Percentiles rank a stretch among this genome's conserved stretches.
Evolutionary conservation across 1,140 invertebrate genomes (phyloP).

Genomic region (Cydia splendana): DNA sequence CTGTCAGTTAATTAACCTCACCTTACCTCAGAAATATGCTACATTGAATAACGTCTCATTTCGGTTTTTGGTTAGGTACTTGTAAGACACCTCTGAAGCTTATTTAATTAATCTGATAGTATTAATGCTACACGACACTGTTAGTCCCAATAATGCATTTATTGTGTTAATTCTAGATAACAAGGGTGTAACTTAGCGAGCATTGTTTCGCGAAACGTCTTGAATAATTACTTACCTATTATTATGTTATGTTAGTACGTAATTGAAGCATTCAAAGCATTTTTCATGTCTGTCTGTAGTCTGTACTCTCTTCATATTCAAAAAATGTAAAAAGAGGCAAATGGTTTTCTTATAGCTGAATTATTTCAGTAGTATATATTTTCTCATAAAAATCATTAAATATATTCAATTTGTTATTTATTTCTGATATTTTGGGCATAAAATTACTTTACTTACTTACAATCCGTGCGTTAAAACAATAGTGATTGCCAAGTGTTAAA

Average conservation of each 20-base stretch:
- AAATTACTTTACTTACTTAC: no score
- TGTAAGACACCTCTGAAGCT: not conserved
- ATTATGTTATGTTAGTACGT: not conserved
- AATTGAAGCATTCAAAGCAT: no score
- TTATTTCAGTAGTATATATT: no score
- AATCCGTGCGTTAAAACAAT: no score
- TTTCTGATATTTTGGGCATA: no score
- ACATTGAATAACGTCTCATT: not conserved
- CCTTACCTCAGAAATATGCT: not conserved
- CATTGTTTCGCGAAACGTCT: not conserved
- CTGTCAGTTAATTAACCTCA: no score
- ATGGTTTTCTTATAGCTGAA: no score
- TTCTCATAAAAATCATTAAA: no score
- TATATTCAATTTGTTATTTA: no score
- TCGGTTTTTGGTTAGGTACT: not conserved
- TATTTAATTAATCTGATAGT: not conserved
- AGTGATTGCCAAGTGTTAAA: not conserved
- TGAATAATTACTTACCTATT: not conserved
- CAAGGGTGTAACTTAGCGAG: not conserved
- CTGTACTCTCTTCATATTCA: no score
- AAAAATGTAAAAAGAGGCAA: no score
- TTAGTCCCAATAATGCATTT: slow-evolving; percentile 14
- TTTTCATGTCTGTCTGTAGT: no score
- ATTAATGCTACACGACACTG: not conserved
- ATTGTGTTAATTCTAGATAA: slow-evolving; percentile 18